Evolutionary conservation across 2,113 vertebrate genomes (phyloP), one percentile per base, ranked within the genome.

Genomic region (Amphiprion ocellaris): DNA sequence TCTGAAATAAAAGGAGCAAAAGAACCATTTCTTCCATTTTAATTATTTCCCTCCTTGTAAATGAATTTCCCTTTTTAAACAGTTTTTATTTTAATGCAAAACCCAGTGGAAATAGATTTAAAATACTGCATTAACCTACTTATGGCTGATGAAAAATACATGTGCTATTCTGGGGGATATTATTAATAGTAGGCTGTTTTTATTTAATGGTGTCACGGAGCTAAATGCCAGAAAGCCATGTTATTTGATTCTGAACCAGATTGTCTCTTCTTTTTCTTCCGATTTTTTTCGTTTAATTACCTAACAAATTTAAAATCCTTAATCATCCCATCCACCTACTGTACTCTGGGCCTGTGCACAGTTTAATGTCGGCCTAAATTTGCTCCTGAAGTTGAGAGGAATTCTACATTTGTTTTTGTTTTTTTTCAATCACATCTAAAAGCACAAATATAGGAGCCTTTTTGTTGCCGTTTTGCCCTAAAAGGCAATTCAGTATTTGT

Each of bases 1-100:
- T 30, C 23, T 74, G 21, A 69, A 61, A 76, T 69, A 74, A 78
- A 79, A 71, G 39, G 39, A 74, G 26, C 56, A 47, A 70, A 37
- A 61, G 44, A 72, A 55, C n/a, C 4, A 56, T 69, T 64, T 87
- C 46, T 56, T 64, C 17, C 16, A 60, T 62, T 76, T 63, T 17
- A 33, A 28, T 70, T 63, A 66, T 2, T 12, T 21, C 15, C 30
- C 24, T 56, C 60, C 19, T 17, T 39, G 37, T 16, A 60, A 59
- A 11, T 15, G 17, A 15, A 10, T 69, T 74, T 77, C 11, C 21
- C 33, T 37, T 37, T 37, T 9, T 37, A 30, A 5, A 30, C 1
- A 30, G 4, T 37, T 37, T 37, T 37, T 37, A 9, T 37, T 37
- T 37, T 37, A 37, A 66, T n/a, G 4, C 15, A 61, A 76, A 65